phyloP scores from a whole-genome alignment of 2,113 vertebrate species.

The Eonycteris spelaea region DNA sequence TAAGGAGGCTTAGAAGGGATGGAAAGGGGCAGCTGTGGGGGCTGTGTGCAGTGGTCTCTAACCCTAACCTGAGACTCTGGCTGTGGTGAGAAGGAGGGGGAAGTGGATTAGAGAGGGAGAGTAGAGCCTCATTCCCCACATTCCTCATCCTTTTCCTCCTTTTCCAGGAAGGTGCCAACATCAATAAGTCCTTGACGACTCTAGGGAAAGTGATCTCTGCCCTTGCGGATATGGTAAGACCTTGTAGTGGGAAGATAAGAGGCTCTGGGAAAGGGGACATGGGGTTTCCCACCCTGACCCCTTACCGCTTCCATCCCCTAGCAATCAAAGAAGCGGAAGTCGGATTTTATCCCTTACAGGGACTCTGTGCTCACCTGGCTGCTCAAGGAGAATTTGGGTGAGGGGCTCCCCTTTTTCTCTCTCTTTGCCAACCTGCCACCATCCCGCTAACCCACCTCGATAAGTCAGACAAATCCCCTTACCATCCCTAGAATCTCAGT shows the following conservation, averaged over 20 bases:
- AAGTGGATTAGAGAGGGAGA: not conserved
- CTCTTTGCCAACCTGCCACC: not conserved
- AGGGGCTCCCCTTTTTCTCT: not conserved
- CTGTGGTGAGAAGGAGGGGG: too few relatives aligned
- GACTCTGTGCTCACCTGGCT: conserved; percentile 92
- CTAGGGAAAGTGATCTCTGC: conserved; percentile 93
- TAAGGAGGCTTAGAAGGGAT: conserved; percentile 59
- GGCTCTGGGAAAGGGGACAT: not conserved
- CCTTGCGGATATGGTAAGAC: conserved; percentile 89
- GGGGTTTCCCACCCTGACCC: not conserved
- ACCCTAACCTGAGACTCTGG: not conserved
- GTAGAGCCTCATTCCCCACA: not conserved
- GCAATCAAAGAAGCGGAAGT: conserved; percentile 91
- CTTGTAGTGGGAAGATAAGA: not conserved
- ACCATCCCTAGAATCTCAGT: not conserved
- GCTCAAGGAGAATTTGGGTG: conserved; percentile 84
- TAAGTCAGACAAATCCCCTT: not conserved
- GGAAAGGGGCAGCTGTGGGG: not conserved
- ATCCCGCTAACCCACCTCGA: not conserved
- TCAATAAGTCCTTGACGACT: conserved; percentile 94
- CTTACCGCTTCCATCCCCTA: conserved; percentile 45
- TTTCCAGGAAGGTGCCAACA: conserved; percentile 92
- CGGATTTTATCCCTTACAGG: conserved; percentile 92
- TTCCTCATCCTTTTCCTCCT: not conserved
- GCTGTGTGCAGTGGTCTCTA: not conserved